Evolutionary conservation across 2,113 vertebrate genomes (phyloP).

Genomic region (Melospiza georgiana): DNA sequence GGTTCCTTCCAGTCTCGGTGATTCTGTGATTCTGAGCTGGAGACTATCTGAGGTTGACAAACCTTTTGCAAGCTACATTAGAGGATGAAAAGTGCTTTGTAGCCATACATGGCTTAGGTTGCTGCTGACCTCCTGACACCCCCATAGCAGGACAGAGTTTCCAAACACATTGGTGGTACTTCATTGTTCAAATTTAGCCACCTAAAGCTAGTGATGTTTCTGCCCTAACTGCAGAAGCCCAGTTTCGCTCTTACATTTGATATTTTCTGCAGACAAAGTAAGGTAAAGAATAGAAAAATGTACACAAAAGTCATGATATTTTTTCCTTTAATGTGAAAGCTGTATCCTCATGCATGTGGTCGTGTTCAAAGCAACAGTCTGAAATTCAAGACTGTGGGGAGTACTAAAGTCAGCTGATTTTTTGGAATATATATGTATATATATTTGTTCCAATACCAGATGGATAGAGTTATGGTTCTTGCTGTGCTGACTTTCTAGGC

Average conservation of each 20-base stretch:
- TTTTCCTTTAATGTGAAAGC: not conserved
- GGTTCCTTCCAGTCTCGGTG: not conserved
- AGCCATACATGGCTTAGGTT: not conserved
- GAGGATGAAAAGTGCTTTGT: not conserved
- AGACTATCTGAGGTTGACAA: not conserved
- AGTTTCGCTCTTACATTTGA: not conserved
- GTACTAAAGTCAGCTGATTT: not conserved
- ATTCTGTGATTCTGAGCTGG: not conserved
- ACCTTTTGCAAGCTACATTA: not conserved
- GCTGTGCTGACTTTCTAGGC: not conserved
- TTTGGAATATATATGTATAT: not conserved
- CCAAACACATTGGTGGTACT: not conserved
- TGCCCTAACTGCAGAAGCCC: not conserved
- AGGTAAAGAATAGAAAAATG: not conserved
- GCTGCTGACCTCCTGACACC: not conserved
- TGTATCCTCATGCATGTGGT: not conserved
- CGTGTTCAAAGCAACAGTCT: not conserved
- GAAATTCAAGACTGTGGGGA: not conserved
- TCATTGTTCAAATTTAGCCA: not conserved
- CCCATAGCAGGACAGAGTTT: not conserved
- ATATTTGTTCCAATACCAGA: not conserved
- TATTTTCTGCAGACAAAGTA: not conserved
- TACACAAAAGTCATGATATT: not conserved
- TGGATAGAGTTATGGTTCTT: not conserved
- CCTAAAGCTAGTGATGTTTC: not conserved